Conservation (phyloP, 2,113 vertebrate genomes). For the Myanophis thanlyinensis region DNA sequence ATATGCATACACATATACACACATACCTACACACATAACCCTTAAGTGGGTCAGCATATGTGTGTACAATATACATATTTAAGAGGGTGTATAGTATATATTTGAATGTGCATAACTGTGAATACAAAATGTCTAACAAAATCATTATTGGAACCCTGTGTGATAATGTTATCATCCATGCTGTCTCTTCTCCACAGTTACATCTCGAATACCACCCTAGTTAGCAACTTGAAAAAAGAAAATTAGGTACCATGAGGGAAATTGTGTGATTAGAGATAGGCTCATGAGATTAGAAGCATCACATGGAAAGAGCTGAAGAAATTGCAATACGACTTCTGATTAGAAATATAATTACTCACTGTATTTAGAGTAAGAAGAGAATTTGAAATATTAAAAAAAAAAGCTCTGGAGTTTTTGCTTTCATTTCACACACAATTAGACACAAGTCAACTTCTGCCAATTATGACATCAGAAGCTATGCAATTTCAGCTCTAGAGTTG, state of each 20-base stretch:
- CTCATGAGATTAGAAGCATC: not conserved
- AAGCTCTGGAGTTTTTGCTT: not conserved
- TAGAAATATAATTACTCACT: not conserved
- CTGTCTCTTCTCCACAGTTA: not conserved
- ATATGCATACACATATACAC: not conserved
- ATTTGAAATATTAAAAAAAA: not conserved
- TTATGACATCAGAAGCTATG: not conserved
- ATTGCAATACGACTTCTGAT: not conserved
- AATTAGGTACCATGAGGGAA: not conserved
- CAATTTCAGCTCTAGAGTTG: not conserved
- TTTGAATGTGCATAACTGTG: not conserved
- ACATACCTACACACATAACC: not conserved
- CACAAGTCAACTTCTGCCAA: not conserved
- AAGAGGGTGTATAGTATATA: not conserved
- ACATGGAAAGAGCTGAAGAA: not conserved
- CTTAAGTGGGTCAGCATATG: no score
- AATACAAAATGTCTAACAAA: not conserved
- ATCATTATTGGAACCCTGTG: not conserved
- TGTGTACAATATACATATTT: not conserved
- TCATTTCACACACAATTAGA: not conserved
- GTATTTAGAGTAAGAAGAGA: not conserved
- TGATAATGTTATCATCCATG: not conserved
- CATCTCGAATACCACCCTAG: not conserved
- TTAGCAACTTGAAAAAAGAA: not conserved
- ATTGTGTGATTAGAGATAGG: not conserved